Evolutionary conservation across 2,797 vertebrate species (phyloP).

Genomic region (Phataginus tetradactyla): DNA sequence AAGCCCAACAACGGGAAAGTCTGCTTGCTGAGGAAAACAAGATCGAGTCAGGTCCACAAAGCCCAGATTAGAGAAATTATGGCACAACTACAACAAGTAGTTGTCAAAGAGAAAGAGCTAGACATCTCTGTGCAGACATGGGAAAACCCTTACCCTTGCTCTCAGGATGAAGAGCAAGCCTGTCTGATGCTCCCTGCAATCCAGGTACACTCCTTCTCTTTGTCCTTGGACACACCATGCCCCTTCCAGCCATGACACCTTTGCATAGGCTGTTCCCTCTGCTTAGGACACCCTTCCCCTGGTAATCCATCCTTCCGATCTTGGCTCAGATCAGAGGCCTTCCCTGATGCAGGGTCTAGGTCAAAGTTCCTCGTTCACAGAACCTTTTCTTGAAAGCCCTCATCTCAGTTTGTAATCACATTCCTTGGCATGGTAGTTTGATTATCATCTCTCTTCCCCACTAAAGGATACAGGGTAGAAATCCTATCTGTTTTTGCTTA

Average conservation of each 20-base stretch:
- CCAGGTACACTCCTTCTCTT: not conserved
- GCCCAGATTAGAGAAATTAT: not conserved
- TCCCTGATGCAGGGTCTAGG: not conserved
- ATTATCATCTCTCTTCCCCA: not conserved
- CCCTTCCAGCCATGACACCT: not conserved
- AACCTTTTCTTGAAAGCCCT: not conserved
- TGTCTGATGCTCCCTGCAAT: not conserved
- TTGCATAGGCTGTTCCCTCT: not conserved
- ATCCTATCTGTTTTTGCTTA: not conserved
- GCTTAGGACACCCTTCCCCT: not conserved
- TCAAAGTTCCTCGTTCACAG: not conserved
- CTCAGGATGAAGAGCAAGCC: not conserved
- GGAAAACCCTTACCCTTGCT: not conserved
- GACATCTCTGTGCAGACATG: not conserved
- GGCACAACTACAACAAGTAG: not conserved
- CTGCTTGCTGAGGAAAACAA: not conserved
- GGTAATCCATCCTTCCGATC: not conserved
- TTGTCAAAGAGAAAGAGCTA: not conserved
- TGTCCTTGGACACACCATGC: not conserved
- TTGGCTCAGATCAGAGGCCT: not conserved
- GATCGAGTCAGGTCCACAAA: not conserved
- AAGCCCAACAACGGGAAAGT: not conserved
- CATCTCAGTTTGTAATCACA: not conserved
- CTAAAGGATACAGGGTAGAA: not conserved
- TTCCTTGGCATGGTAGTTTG: not conserved